Conservation (phyloP, 2,888 invertebrate genomes). For the Caenorhabditis zanzibari region DNA sequence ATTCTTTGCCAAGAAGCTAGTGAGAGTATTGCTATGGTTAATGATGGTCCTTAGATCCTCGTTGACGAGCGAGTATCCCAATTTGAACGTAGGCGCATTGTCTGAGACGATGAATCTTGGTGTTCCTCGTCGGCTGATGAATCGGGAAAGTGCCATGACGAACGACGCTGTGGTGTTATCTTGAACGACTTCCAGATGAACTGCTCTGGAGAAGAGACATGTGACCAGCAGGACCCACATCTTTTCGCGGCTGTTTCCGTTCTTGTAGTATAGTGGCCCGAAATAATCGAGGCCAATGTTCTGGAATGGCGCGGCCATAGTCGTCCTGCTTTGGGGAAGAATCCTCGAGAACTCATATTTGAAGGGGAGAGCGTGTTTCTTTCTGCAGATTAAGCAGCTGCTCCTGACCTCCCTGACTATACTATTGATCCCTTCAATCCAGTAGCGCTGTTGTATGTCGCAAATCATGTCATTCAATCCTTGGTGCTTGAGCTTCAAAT, state of each 20-base stretch:
- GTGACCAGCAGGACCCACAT: constrained; percentile 80
- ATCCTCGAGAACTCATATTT: background rate
- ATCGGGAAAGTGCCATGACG: constrained; percentile 78
- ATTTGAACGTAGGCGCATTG: constrained; percentile 84
- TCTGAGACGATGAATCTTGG: constrained; percentile 81
- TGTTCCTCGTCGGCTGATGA: constrained; percentile 82
- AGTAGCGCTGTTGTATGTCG: constrained; percentile 19
- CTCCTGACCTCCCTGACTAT: background rate
- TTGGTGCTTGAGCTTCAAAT: constrained; percentile 7
- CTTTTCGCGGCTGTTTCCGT: background rate
- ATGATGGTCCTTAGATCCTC: background rate
- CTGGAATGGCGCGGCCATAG: constrained; percentile 77
- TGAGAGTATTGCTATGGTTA: background rate
- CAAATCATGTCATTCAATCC: background rate
- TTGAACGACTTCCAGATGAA: constrained; percentile 61
- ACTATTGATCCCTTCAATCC: constrained; percentile 6
- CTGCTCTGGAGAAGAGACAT: constrained; percentile 82
- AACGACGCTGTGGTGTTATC: constrained; percentile 4
- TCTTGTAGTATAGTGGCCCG: constrained; percentile 83
- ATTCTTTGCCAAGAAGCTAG: background rate
- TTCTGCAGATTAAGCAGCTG: constrained; percentile 20
- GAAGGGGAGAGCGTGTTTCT: constrained; percentile 13
- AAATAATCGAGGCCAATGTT: constrained; percentile 83
- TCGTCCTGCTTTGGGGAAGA: background rate
- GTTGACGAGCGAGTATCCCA: background rate